Percentiles rank a stretch among this genome's conserved stretches.
These are phyloP conservation scores for Trypoxylus dichotomus DNA, from an alignment of 1,140 invertebrate genomes.

Conservation along the genomic window DNA sequence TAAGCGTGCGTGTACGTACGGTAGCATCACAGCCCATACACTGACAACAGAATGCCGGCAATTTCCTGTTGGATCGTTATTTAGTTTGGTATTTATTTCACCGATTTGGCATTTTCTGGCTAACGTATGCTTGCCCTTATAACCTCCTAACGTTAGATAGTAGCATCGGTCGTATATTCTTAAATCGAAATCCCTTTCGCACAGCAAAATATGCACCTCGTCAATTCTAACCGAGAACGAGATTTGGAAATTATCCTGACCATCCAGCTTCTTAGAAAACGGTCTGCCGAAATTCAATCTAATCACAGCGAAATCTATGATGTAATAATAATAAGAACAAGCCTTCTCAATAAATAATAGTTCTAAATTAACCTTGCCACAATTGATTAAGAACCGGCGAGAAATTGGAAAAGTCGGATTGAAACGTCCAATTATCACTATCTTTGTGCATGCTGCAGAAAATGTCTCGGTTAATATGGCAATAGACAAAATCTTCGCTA, in stretches of 20 bases:
- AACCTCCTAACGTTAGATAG: no score
- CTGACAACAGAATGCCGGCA: background rate
- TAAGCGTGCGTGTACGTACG: no score
- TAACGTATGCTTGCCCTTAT: no score
- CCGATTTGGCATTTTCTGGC: no score
- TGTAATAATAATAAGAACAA: no score
- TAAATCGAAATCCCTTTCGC: background rate
- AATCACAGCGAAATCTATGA: no score
- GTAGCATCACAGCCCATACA: background rate
- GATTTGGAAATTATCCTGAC: background rate
- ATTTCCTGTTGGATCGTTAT: background rate
- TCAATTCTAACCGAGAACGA: background rate
- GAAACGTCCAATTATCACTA: background rate
- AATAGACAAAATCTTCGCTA: background rate
- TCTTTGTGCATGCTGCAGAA: background rate
- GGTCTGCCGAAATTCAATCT: no score
- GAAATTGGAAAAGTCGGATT: background rate
- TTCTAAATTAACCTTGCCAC: conserved; percentile 1
- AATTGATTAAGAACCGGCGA: background rate
- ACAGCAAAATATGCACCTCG: background rate
- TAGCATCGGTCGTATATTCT: no score
- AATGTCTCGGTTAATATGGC: background rate
- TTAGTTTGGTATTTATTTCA: no score
- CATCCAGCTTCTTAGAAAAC: no score
- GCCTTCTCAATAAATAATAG: no score